Conservation (phyloP, 2,113 vertebrate species). For the Falco punctatus region DNA sequence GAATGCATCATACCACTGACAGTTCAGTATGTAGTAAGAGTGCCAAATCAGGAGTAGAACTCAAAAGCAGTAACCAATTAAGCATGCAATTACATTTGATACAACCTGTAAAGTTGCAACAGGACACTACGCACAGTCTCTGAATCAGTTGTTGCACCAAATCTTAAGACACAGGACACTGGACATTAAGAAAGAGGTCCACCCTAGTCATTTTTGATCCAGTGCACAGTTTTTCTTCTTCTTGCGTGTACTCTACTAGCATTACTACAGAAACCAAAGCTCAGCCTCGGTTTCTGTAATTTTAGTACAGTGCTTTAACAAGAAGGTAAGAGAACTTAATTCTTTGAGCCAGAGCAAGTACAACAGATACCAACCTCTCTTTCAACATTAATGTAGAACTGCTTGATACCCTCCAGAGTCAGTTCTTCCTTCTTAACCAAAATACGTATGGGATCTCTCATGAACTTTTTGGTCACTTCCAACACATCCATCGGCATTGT, state of each 20-base stretch:
- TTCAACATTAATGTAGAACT: conserved; percentile 99
- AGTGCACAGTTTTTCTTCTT: conserved; percentile 78
- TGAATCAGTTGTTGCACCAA: conserved; percentile 69
- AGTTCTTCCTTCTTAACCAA: conserved; percentile 98
- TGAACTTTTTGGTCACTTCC: conserved; percentile 99
- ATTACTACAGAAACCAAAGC: conserved; percentile 76
- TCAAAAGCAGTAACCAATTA: neutral
- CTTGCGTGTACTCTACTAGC: conserved; percentile 80
- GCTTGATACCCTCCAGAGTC: conserved; percentile 98
- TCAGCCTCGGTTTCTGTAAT: conserved; percentile 61
- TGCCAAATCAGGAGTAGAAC: accelerated
- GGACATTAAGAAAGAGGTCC: conserved; percentile 89
- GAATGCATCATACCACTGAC: neutral
- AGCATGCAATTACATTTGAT: accelerated
- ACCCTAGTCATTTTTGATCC: conserved; percentile 70
- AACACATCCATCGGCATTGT: conserved; percentile 98
- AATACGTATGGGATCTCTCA: conserved; percentile 96
- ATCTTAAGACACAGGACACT: conserved; percentile 78
- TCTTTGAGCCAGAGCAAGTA: neutral
- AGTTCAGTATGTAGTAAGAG: accelerated
- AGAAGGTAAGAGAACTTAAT: conserved; percentile 61
- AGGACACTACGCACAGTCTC: accelerated
- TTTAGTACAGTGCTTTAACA: conserved; percentile 84
- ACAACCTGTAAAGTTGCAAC: accelerated
- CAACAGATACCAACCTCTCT: conserved; percentile 83